These are phyloP conservation scores for Spodoptera frugiperda DNA, from an alignment of 1,140 invertebrate genomes.

Conservation along the genomic window DNA sequence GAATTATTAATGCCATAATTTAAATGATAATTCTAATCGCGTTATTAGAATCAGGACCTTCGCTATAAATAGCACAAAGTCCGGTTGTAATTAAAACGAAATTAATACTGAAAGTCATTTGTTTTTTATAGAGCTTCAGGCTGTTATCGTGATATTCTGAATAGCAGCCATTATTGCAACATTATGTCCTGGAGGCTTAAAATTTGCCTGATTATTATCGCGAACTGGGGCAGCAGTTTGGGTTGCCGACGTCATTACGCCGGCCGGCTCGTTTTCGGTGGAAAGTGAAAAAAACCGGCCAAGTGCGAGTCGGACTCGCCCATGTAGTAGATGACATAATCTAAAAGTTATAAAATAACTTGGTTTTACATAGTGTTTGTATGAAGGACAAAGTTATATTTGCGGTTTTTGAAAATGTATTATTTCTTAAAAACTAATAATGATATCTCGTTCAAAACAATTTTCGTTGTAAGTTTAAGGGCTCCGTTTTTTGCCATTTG, in stretches of 20 bases:
- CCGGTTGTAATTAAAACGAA: background rate
- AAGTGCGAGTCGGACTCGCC: too few relatives aligned
- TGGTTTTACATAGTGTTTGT: too few relatives aligned
- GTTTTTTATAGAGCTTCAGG: background rate
- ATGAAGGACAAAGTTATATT: too few relatives aligned
- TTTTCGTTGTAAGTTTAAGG: too few relatives aligned
- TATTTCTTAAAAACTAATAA: too few relatives aligned
- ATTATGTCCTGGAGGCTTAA: slow-evolving; percentile 6
- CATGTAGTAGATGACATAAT: too few relatives aligned
- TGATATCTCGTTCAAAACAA: too few relatives aligned
- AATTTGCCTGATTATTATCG: slow-evolving; percentile 37
- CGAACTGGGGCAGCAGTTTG: slow-evolving; percentile 16
- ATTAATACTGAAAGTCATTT: slow-evolving; percentile 1
- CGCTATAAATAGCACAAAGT: background rate
- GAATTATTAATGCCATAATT: background rate
- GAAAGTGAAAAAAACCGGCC: slow-evolving; percentile 28
- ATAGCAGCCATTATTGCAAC: slow-evolving; percentile 1
- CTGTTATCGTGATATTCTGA: slow-evolving; percentile 15
- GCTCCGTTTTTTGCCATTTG: too few relatives aligned
- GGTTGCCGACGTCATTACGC: slow-evolving; percentile 18
- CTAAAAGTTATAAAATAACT: too few relatives aligned
- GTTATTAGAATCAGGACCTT: background rate
- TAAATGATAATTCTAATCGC: background rate
- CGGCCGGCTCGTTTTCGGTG: slow-evolving; percentile 22
- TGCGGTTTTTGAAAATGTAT: too few relatives aligned